Base-by-base conservation (phyloP, 2,797 vertebrate species). In the Chrysolophus pictus region DNA sequence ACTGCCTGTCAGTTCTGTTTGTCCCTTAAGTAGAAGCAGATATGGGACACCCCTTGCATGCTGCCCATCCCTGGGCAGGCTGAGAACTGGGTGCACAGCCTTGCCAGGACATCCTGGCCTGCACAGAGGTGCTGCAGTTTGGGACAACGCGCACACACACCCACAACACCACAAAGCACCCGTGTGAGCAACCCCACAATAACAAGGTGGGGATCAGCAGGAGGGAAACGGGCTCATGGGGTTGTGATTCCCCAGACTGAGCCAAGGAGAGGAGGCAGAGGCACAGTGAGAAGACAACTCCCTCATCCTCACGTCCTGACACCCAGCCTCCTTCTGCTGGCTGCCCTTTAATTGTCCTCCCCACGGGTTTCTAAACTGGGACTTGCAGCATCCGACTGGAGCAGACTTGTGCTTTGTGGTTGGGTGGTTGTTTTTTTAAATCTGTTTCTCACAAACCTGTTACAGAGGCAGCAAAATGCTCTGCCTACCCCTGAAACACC, bases 271-370 rank as follows among this genome's bases (percentile, higher is more conserved):
- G 58, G 59, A 56, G 78, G 46, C 0, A 37, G 67, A 51, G 14
- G 10, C n/a, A 13, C 2, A 11, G 49, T 3, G 1, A 41, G 19
- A 56, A 39, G 82, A 76, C 63, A 49, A 42, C 56, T 84, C 90
- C 86, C 76, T 79, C 2, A 0, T 10, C 28, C 35, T 80, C 35
- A 72, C 26, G 29, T 5, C 77, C 92, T 84, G 84, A 94, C 94
- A 88, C 93, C 94, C 95, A 62, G 84, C 70, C 93, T 74, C 71
- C 73, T 41, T 41, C 26, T 51, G 24, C 18, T 9, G 1, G 75
- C 55, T 70, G n/a, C 91, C 90, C 94, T 97, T 67, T 96, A 95
- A 97, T 96, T 93, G 94, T 92, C 92, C 77, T 65, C 17, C 2
- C 96, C 55, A 1, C 64, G 4, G 62, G 82, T 73, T 95, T 95